These are phyloP conservation scores for Microhierax caerulescens DNA, from an alignment of 2,797 vertebrate genomes.

Conservation along the genomic window DNA sequence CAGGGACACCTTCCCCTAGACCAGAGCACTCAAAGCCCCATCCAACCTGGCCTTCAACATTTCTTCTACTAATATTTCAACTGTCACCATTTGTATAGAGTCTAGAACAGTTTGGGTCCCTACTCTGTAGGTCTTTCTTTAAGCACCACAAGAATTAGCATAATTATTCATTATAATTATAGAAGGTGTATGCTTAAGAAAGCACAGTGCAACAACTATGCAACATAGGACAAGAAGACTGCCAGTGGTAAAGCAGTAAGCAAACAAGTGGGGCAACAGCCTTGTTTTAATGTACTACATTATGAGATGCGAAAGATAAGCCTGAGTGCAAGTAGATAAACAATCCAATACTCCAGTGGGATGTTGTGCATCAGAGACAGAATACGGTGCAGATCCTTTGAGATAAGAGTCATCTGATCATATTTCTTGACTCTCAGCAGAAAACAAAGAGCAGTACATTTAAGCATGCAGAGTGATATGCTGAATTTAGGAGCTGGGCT, in stretches of 20 bases:
- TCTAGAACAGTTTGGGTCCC: neutral
- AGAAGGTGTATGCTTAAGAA: neutral
- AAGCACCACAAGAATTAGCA: neutral
- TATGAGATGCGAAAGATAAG: conserved; percentile 69
- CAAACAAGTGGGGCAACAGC: conserved; percentile 50
- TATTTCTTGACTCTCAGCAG: conserved; percentile 59
- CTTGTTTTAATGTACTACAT: conserved; percentile 63
- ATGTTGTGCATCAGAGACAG: conserved; percentile 46
- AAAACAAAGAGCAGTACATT: conserved; percentile 36
- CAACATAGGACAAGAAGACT: neutral
- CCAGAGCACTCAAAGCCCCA: no score
- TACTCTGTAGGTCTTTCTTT: neutral
- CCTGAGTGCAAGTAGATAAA: conserved; percentile 67
- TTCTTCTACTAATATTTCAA: neutral
- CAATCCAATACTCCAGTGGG: conserved; percentile 64
- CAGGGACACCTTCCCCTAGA: no score
- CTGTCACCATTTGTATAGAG: neutral
- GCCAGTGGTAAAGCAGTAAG: conserved; percentile 28
- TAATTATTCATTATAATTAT: neutral
- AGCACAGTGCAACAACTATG: neutral
- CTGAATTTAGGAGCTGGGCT: conserved; percentile 3
- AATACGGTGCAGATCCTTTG: conserved; percentile 51
- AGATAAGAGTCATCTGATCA: conserved; percentile 54
- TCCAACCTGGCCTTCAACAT: no score
- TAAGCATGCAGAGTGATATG: conserved; percentile 20